These are phyloP conservation scores for Dendrolimus punctatus DNA, from an alignment of 1,140 invertebrate genomes.

Conservation along the genomic window DNA sequence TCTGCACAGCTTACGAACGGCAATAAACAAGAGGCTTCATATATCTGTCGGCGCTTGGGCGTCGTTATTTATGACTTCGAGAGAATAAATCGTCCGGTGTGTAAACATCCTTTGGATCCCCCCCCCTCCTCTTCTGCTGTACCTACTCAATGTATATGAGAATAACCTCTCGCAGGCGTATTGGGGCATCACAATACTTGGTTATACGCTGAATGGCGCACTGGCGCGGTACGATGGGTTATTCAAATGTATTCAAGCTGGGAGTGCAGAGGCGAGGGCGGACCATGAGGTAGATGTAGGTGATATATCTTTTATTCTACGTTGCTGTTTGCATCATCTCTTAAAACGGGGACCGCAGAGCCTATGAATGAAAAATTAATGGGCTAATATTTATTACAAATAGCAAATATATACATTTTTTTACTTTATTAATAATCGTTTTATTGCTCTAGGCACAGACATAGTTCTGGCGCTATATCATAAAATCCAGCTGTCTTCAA, in stretches of 20 bases:
- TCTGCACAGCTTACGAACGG: slow-evolving; percentile 39
- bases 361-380: too few relatives aligned
- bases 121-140: slow-evolving; percentile 6
- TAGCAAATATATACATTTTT: too few relatives aligned
- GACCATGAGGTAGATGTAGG: slow-evolving; percentile 1
- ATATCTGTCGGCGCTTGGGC: slow-evolving; percentile 56
- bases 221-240: too few relatives aligned
- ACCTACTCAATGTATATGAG: slow-evolving; percentile 6
- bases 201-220: too few relatives aligned
- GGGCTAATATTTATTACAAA: too few relatives aligned
- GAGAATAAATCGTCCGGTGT: slow-evolving; percentile 49
- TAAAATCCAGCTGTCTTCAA: too few relatives aligned
- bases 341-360: not conserved
- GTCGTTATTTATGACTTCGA: slow-evolving; percentile 43
- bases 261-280: slow-evolving; percentile 14
- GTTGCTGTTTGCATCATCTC: too few relatives aligned
- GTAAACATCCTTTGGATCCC: slow-evolving; percentile 45
- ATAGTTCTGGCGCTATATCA: too few relatives aligned
- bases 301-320: not conserved
- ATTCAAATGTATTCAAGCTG: slow-evolving; percentile 45
- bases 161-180: too few relatives aligned
- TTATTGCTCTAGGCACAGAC: too few relatives aligned
- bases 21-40: slow-evolving; percentile 53
- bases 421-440: too few relatives aligned
- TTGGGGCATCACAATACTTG: too few relatives aligned